Base-by-base conservation (phyloP, 2,113 vertebrate genomes). In the Toxotes chatareus region DNA sequence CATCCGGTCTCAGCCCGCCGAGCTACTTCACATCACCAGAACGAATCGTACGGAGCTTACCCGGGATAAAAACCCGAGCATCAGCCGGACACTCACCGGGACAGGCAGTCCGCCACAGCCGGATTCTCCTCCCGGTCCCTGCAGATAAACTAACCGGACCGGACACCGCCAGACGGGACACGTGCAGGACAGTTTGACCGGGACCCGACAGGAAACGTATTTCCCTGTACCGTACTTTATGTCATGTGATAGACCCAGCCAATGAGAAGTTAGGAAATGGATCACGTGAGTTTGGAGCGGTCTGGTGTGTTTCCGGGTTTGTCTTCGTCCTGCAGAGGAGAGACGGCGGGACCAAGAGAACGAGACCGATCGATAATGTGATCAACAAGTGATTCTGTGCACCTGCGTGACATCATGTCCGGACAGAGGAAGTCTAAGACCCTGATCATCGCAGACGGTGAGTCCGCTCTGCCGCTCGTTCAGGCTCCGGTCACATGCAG, bases 361-460 rank as follows among this genome's bases (percentile, higher is more conserved):
- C 31, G 8, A 1, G 9, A 17, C 11, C 11, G 34, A 27, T n/a
- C 32, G 11, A 16, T 10, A 4, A 32, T 2, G 4, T 9, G 42
- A 47, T 44, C 70, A 2, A 36, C 21, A n/a, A 10, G 7, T 27
- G 36, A 67, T 1, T 23, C 13, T 17, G 44, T n/a, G 34, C 42
- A 8, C 36, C 70, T 17, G 16, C 4, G 10, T 56, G 78, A 16
- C 78, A 44, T 73, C 75, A 95, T 95, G 94, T 91, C 93, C 71
- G 80, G 67, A 63, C 88, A 78, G 63, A 89, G 79, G 66, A 73
- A 57, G 17, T 4, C 75, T 2, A 94, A 91, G 53, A 87, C 76
- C 65, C 84, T 94, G 42, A 92, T 94, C 71, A 92, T 94, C 84
- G 69, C 92, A 6, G 94, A 94, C 59, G 94, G 93, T 94, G 68